Base-by-base conservation (phyloP, 92 coral and sea anemone species). In the Nematostella vectensis region DNA sequence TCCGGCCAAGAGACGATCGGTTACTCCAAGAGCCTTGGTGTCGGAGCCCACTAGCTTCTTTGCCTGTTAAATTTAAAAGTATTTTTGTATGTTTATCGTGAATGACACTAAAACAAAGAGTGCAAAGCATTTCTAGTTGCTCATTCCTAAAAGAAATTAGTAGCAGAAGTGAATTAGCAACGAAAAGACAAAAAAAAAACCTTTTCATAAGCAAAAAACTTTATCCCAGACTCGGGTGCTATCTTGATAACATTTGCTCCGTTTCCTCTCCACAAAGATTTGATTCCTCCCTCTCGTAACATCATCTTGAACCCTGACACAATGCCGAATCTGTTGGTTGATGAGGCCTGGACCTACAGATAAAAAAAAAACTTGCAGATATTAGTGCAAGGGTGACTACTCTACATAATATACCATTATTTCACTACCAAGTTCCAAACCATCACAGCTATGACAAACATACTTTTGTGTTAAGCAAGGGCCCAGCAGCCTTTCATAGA, bases 181-280 rank as follows among this genome's bases (percentile, higher is more conserved):
- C 6, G 15, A 33, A 33, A 33, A 33, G 15, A 33, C 40, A 33
- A 33, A 33, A 33, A 33, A 33, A 6, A 33, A 58, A 91, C 98
- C 87, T 61, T 80, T 74, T 91, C 98, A 78, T 91, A 91, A 1
- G 98, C 98, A 74, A 91, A 83, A 70, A 91, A 91, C 54, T 91
- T 91, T 33, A 91, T 83, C 23, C 81, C 95, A 27, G 98, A 91
- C 70, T 91, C 98, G 2, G 98, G 98, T 29, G 98, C 98, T 45
- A 91, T 91, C 57, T 91, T 91, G 31, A 91, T 82, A 18, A 91
- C 98, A 71, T 91, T 91, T 1, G 95, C 95, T 24, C 98, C 98
- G 75, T 91, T 91, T 61, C 98, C 98, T 78, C 98, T 72, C 98
- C 98, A 91, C 24, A 91, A 59, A 8, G 98, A 87, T 39, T 71